phyloP scores from a whole-genome alignment of 2,888 invertebrate genomes.

The Terebella lapidaria region DNA sequence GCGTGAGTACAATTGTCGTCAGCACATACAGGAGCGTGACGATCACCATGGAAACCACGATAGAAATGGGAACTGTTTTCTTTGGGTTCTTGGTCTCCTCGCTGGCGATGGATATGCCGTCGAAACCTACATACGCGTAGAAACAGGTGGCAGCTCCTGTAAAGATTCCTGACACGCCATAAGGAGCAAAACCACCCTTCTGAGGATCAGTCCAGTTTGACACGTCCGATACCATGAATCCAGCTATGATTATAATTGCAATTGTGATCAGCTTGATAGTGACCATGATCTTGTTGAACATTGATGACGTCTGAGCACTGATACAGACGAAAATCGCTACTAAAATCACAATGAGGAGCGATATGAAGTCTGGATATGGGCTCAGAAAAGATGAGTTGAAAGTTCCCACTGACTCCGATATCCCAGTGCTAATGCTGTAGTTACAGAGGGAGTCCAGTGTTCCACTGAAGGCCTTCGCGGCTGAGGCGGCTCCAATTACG shows the following conservation, averaged over 20 bases:
- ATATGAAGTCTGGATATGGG: background rate
- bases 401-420: background rate
- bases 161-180: background rate
- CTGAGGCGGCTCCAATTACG: background rate
- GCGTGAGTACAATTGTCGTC: background rate
- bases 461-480: background rate
- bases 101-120: background rate
- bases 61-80: background rate
- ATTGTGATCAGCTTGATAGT: background rate
- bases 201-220: background rate
- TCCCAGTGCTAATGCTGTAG: background rate
- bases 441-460: background rate
- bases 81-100: background rate
- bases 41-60: background rate
- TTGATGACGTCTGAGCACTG: background rate
- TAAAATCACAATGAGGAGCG: background rate
- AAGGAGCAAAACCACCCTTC: background rate
- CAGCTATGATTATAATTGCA: background rate
- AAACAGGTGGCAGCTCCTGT: background rate
- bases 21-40: background rate
- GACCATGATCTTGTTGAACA: background rate
- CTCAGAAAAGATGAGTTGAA: background rate
- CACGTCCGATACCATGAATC: background rate
- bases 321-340: background rate
- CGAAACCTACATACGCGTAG: background rate